A percentile compares a stretch with the other conserved stretches of the same genome.
Conservation (phyloP, 1,140 invertebrate species). For the Papilio dardanus region DNA sequence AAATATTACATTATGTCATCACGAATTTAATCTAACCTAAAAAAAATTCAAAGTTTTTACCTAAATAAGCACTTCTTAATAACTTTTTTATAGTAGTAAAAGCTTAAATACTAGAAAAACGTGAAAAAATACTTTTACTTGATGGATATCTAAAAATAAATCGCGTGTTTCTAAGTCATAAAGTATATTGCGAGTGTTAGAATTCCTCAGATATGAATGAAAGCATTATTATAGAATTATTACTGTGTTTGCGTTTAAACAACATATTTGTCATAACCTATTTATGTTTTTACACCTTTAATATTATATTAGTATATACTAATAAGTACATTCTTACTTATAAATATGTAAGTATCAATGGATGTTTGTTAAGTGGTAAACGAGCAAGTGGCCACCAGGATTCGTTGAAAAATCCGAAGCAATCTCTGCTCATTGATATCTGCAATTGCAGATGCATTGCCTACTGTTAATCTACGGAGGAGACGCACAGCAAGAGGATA, state of each 20-base stretch:
- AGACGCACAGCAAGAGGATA: no score
- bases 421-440: no score
- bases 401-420: no score
- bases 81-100: neutral
- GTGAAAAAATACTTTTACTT: slow-evolving; percentile 4
- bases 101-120: neutral
- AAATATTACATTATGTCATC: no score
- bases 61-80: neutral
- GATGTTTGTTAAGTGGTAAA: no score
- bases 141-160: neutral
- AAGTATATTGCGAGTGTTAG: neutral
- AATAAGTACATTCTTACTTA: no score
- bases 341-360: no score
- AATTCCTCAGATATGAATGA: neutral
- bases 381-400: no score
- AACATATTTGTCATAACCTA: neutral
- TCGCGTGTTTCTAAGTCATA: neutral
- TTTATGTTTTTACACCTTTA: neutral
- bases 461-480: no score
- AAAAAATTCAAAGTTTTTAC: neutral
- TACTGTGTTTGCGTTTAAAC: neutral
- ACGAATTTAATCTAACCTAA: no score
- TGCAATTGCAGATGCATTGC: no score
- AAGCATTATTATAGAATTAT: neutral
- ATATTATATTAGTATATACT: neutral